Evolutionary conservation across 2,888 invertebrate genomes (phyloP).

Genomic region (Nyleta sp.): DNA sequence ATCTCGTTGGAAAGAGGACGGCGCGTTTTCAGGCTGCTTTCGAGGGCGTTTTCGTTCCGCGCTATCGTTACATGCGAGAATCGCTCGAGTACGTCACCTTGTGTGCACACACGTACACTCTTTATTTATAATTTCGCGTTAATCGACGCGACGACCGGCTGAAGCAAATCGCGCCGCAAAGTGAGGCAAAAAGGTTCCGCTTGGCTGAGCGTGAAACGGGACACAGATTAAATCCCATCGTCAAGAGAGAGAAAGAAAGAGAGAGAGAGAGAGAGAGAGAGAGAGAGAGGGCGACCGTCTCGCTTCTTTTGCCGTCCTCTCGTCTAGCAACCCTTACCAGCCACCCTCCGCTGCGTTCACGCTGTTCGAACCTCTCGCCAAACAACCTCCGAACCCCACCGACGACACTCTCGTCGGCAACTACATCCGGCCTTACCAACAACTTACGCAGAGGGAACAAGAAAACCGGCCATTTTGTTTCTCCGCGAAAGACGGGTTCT

Average conservation of each 20-base stretch:
- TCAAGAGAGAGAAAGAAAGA: constrained; percentile 72
- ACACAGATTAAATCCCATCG: constrained; percentile 85
- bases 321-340: constrained; percentile 53
- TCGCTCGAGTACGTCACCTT: constrained; percentile 72
- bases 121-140: constrained; percentile 84
- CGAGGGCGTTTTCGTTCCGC: constrained; percentile 58
- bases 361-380: constrained; percentile 69
- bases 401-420: constrained; percentile 52
- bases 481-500: constrained; percentile 4
- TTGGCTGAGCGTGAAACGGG: constrained; percentile 84
- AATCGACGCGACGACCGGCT: constrained; percentile 83
- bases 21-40: constrained; percentile 53
- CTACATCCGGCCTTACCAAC: constrained; percentile 53
- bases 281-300: constrained; percentile 74
- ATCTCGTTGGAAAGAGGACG: constrained; percentile 55
- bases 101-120: constrained; percentile 74
- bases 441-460: constrained; percentile 35
- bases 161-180: constrained; percentile 81
- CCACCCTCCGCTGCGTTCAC: constrained; percentile 64
- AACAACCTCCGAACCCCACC: constrained; percentile 71
- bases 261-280: constrained; percentile 75
- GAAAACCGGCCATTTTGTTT: constrained; percentile 56
- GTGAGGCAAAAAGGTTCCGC: constrained; percentile 83
- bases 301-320: constrained; percentile 60
- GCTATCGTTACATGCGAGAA: constrained; percentile 62